Evolutionary conservation across 2,113 vertebrate species (phyloP).

Genomic region (Hippocampus abdominalis): DNA sequence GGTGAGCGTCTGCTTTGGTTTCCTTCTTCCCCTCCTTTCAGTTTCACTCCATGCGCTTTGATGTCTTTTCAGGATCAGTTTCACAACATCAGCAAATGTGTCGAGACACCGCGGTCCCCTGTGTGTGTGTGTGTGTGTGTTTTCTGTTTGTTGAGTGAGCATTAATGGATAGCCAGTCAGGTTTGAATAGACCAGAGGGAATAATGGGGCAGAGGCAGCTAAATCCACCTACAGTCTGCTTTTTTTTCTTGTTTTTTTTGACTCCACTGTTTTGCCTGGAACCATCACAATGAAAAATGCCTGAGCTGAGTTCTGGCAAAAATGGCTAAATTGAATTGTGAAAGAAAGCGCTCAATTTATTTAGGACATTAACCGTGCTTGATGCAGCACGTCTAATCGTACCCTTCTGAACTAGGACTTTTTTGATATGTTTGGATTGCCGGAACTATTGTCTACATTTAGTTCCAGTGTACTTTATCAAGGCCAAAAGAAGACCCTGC

Average conservation of each 20-base stretch:
- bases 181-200: not conserved
- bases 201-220: not conserved
- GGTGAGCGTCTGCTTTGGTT: conserved; percentile 68
- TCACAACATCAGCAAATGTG: not conserved
- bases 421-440: no score
- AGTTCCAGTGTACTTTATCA: no score
- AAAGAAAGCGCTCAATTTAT: no score
- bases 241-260: not conserved
- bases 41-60: not conserved
- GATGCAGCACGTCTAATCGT: not conserved
- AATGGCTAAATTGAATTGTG: not conserved
- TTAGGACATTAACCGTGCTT: no score
- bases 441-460: no score
- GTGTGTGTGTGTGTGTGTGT: not conserved
- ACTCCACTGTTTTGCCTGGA: not conserved
- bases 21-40: not conserved
- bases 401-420: not conserved
- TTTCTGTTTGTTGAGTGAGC: not conserved
- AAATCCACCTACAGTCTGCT: not conserved
- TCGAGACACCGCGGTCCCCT: not conserved
- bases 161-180: not conserved
- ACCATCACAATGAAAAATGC: not conserved
- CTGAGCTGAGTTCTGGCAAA: not conserved
- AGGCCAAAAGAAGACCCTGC: no score
- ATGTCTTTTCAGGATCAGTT: conserved; percentile 1